These are phyloP conservation scores for Calycopis cecrops DNA, from an alignment of 1,140 invertebrate species.

Conservation along the genomic window DNA sequence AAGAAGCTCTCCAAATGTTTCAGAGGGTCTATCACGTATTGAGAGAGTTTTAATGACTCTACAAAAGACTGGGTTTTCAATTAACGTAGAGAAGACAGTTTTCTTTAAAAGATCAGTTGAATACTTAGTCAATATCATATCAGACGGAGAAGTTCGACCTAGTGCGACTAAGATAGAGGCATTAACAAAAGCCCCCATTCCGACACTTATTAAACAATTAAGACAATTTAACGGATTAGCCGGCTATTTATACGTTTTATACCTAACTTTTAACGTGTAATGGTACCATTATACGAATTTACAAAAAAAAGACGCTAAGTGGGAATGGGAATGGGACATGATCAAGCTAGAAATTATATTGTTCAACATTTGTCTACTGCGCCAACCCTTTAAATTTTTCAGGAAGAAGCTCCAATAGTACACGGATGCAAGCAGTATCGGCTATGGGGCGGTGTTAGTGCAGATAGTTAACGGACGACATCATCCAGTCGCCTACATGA, in stretches of 20 bases:
- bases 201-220: slow-evolving; percentile 23
- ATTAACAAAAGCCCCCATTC: slow-evolving; percentile 16
- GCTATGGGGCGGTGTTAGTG: slow-evolving; percentile 20
- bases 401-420: slow-evolving; percentile 19
- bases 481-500: slow-evolving; percentile 46
- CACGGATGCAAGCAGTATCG: slow-evolving; percentile 25
- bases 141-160: slow-evolving; percentile 10
- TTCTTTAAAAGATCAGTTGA: slow-evolving; percentile 5
- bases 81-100: slow-evolving; percentile 3
- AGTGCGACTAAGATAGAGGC: slow-evolving; percentile 27
- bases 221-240: slow-evolving; percentile 30
- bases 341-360: slow-evolving; percentile 16
- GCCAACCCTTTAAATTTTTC: slow-evolving; percentile 24
- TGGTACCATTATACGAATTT: slow-evolving; percentile 25
- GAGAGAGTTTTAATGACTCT: slow-evolving; percentile 4
- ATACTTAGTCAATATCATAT: slow-evolving; percentile 5
- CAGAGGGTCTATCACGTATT: background rate
- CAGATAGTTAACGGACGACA: slow-evolving; percentile 14
- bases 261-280: slow-evolving; percentile 20
- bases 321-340: slow-evolving; percentile 23
- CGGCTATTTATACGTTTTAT: slow-evolving; percentile 30
- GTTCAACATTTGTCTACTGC: slow-evolving; percentile 31
- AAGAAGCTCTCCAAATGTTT: background rate
- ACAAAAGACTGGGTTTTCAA: slow-evolving; percentile 6
- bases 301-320: slow-evolving; percentile 21